Conservation (phyloP, 2,113 vertebrate genomes). For the Pithys albifrons region DNA sequence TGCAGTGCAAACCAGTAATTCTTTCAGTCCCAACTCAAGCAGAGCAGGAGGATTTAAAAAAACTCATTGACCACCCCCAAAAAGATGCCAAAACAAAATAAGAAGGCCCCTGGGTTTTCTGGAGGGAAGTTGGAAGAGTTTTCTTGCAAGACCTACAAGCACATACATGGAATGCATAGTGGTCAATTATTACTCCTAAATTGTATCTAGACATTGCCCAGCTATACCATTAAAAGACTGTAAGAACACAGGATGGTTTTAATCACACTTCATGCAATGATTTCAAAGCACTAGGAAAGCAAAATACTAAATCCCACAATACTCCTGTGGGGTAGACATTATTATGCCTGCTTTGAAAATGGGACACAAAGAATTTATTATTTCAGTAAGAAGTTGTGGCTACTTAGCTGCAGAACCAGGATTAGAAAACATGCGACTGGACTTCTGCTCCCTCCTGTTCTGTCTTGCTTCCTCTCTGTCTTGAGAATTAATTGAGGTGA, state of each 20-base stretch:
- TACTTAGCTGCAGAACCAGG: constrained; percentile 3
- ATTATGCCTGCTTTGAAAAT: constrained; percentile 8
- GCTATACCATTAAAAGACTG: neutral
- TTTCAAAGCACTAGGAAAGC: constrained; percentile 26
- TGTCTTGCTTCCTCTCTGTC: neutral
- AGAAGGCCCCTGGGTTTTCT: neutral
- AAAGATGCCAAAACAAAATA: neutral
- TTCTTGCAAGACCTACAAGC: neutral
- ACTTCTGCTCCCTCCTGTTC: neutral
- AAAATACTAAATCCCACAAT: neutral
- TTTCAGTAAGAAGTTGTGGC: neutral
- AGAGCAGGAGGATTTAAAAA: neutral
- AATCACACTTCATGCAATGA: neutral
- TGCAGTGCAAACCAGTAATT: neutral
- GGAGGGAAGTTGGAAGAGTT: neutral
- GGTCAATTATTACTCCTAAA: neutral
- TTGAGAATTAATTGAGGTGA: neutral
- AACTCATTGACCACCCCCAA: neutral
- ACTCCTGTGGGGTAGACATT: neutral
- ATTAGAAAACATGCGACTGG: constrained; percentile 12
- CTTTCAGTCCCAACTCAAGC: neutral
- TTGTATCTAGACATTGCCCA: neutral
- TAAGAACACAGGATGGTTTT: neutral
- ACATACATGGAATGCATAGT: neutral
- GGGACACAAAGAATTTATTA: constrained; percentile 25